Percentiles rank a stretch among this genome's conserved stretches.
phyloP scores from a whole-genome alignment of 2,113 vertebrate species.

The Pogonocichla stellata region DNA sequence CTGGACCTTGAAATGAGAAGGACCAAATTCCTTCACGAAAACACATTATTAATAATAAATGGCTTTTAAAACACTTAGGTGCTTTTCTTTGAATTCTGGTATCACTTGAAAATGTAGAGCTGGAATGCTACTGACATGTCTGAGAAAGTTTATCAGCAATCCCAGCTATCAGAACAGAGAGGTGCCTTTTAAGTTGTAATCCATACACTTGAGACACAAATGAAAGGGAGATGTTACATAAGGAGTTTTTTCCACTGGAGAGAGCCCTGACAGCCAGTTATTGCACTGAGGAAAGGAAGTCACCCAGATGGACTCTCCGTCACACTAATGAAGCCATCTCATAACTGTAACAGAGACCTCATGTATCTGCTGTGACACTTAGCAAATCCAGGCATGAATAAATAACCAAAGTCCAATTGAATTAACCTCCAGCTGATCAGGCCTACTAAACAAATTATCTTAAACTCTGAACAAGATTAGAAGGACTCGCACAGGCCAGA shows the following conservation, averaged over 20 bases:
- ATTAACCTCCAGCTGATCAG: constrained; percentile 78
- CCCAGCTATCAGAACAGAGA: background rate
- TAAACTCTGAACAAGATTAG: constrained; percentile 70
- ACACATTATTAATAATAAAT: background rate
- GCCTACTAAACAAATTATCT: constrained; percentile 78
- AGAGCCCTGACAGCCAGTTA: constrained; percentile 40
- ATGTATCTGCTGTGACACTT: constrained; percentile 70
- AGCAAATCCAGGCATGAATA: constrained; percentile 73
- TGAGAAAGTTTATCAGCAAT: background rate
- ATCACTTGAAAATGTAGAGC: background rate
- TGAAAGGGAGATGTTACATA: background rate
- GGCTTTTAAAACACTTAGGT: background rate
- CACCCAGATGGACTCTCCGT: constrained; percentile 23
- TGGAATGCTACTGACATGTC: background rate
- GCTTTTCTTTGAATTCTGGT: background rate
- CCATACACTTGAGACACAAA: constrained; percentile 24
- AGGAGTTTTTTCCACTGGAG: constrained; percentile 6
- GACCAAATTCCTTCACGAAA: background rate
- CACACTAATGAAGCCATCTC: constrained; percentile 68
- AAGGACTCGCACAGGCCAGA: constrained; percentile 47
- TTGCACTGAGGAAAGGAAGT: constrained; percentile 12
- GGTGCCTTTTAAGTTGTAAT: constrained; percentile 12
- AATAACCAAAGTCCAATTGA: constrained; percentile 75
- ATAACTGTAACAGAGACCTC: constrained; percentile 67
- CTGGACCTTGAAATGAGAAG: background rate